Evolutionary conservation across 2,113 vertebrate species (phyloP), one percentile per base, ranked within the genome.

Genomic region (Cavia porcellus): DNA sequence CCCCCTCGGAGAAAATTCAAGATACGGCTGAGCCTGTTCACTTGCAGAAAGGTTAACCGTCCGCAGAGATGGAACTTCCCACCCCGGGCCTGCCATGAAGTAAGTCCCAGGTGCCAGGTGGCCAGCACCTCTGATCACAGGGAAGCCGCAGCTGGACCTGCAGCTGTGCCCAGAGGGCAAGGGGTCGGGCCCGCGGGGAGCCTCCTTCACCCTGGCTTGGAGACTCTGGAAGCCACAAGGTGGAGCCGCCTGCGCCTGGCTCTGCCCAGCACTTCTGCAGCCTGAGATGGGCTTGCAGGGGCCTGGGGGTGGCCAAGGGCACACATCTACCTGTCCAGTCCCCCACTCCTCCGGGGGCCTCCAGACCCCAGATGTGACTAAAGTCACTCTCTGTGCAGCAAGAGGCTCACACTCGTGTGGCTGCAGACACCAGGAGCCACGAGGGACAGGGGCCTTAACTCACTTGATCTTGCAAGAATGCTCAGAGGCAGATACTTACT

Each of bases 301-400:
- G 28, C 72, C 72, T 42, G 55, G 22, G 92, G 24, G 3, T 2
- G 38, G 74, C 28, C 89, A 66, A 30, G 79, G 55, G 12, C 22
- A 32, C 9, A 3, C 0, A 0, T 0, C 3, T 35, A 42, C 55
- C 1, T 32, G 0, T 25, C 42, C 66, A 7, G 19, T 8, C 13
- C 13, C 0, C 45, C 15, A 1, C 19, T n/a, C 42, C 57, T 10
- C 24, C 0, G 0, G 22, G 17, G n/a, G 12, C 38, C 17, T 1
- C 0, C 6, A 30, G 6, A 10, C 20, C 7, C 19, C 0, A 0
- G 17, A 0, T 9, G 0, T 1, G 4, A 19, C 62, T 38, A 6
- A 70, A 42, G 57, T 7, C 12, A 1, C 38, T 50, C 8, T n/a
- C 35, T 42, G 3, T 32, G 47, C 38, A 1, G 38, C 19, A 1